Evolutionary conservation across 1,140 invertebrate species (phyloP).

Genomic region (Tyrophagus putrescentiae): DNA sequence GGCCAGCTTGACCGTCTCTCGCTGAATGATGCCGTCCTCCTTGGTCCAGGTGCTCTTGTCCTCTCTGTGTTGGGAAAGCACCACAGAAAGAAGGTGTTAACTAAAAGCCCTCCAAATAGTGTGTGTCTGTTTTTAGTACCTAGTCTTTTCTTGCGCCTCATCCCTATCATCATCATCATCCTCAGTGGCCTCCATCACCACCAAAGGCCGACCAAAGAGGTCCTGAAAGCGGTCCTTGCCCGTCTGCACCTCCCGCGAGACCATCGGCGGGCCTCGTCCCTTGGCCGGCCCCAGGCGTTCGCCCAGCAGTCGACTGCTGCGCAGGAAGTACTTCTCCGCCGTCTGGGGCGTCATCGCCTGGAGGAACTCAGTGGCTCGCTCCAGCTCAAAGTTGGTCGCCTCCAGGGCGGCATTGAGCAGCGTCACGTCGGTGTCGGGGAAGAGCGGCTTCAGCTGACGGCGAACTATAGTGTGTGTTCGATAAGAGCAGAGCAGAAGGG

Average conservation of each 20-base stretch:
- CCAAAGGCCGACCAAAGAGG: background rate
- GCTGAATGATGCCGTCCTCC: conserved; percentile 25
- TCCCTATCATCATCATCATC: background rate
- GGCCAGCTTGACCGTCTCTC: conserved; percentile 18
- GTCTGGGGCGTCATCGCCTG: conserved; percentile 29
- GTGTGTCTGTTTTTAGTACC: no score
- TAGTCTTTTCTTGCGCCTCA: background rate
- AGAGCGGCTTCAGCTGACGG: conserved; percentile 51
- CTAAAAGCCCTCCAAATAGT: background rate
- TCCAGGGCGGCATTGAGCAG: conserved; percentile 68
- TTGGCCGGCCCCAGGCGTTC: background rate
- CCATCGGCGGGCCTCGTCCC: background rate
- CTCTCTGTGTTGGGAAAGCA: conserved; percentile 19
- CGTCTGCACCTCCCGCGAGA: background rate
- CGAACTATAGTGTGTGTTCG: conserved; percentile 52
- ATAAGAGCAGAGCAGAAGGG: no score
- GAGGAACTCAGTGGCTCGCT: conserved; percentile 40
- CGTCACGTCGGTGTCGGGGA: conserved; percentile 54
- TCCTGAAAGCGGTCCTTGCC: background rate
- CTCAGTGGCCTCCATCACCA: background rate
- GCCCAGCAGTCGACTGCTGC: conserved; percentile 9
- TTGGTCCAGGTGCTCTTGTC: conserved; percentile 27
- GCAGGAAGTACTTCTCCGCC: conserved; percentile 19
- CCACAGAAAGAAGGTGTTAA: background rate
- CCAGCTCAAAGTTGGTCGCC: conserved; percentile 64